These are phyloP conservation scores for Megaceryle maxima DNA, from an alignment of 2,113 vertebrate genomes.

Conservation along the genomic window DNA sequence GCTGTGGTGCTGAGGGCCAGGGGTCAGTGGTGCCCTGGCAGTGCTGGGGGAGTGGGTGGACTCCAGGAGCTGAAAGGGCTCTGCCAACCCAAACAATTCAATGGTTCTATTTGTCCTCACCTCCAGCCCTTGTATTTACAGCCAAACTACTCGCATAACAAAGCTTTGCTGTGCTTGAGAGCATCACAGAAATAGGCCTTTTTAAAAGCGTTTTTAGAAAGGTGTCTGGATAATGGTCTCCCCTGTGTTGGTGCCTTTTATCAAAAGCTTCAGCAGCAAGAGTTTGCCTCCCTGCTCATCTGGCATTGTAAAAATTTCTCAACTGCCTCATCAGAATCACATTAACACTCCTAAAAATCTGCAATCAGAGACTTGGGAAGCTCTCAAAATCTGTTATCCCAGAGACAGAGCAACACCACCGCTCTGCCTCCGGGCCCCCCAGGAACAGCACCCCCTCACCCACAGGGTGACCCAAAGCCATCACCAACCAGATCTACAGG, in stretches of 20 bases:
- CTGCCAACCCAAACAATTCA: no score
- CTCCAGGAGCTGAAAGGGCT: no score
- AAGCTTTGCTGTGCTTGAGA: not conserved
- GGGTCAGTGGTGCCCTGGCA: no score
- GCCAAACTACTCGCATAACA: not conserved
- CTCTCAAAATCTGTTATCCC: not conserved
- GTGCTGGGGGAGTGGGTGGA: no score
- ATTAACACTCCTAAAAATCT: not conserved
- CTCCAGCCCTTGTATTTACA: no score
- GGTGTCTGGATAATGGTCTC: not conserved
- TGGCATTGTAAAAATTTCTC: not conserved
- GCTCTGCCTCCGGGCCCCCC: not conserved
- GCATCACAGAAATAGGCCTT: not conserved
- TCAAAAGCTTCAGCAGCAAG: not conserved
- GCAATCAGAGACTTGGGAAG: not conserved
- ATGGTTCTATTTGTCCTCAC: no score
- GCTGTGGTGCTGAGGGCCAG: no score
- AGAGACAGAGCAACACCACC: not conserved
- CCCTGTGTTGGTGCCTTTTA: not conserved
- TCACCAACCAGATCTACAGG: fast-evolving
- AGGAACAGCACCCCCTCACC: not conserved
- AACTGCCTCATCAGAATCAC: not conserved
- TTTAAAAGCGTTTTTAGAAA: not conserved
- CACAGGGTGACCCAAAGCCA: not conserved
- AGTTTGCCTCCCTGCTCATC: not conserved